phyloP scores from a whole-genome alignment of 2,888 invertebrate genomes.

The Dolichopus griseipennis region DNA sequence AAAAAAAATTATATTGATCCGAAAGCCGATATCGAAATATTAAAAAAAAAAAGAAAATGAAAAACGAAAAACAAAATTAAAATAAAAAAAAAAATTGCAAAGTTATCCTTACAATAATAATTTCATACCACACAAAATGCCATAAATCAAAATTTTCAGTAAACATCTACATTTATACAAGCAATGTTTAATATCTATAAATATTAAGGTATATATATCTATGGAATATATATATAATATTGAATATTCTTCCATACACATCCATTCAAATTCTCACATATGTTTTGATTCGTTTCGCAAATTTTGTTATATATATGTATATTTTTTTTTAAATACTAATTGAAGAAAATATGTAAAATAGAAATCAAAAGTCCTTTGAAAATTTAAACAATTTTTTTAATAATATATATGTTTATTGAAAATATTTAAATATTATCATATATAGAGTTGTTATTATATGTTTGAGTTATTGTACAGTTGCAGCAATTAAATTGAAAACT shows the following conservation, averaged over 20 bases:
- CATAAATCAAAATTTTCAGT: constrained; percentile 1
- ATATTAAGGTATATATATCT: no score
- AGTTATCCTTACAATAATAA: constrained; percentile 6
- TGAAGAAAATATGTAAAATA: constrained; percentile 5
- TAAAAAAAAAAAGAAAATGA: background rate
- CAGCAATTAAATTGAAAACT: no score
- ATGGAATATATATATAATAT: background rate
- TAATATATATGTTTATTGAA: no score
- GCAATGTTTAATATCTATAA: background rate
- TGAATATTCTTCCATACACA: background rate
- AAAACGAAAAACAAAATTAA: background rate
- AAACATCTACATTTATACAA: background rate
- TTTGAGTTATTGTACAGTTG: no score
- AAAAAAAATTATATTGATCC: background rate
- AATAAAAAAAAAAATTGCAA: background rate
- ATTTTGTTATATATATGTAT: background rate
- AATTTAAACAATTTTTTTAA: no score
- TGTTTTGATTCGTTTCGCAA: background rate
- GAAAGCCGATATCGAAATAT: background rate
- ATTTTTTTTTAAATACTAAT: constrained; percentile 6
- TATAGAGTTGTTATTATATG: background rate
- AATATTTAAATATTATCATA: background rate
- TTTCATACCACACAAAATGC: background rate
- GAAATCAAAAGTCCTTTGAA: no score
- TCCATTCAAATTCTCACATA: background rate